These are phyloP conservation scores for Sussaba pulchella DNA, from an alignment of 2,888 invertebrate genomes.

Conservation along the genomic window DNA sequence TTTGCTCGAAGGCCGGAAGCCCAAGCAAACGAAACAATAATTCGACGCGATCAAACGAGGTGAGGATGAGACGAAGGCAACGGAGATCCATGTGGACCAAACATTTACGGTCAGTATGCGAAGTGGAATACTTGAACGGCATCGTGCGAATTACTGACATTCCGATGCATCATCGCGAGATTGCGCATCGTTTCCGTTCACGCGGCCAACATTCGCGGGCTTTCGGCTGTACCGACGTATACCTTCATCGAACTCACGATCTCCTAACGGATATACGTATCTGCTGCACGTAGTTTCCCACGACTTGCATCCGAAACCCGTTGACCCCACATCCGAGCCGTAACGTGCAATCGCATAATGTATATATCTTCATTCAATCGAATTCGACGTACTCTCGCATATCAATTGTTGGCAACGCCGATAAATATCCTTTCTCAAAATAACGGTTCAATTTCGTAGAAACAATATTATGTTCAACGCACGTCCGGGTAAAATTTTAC, in stretches of 20 bases:
- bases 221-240: conserved; percentile 11
- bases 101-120: conserved; percentile 66
- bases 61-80: conserved; percentile 35
- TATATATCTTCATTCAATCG: conserved; percentile 66
- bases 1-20: background rate
- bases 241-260: conserved; percentile 57
- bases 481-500: no score
- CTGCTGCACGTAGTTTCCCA: conserved; percentile 4
- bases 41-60: conserved; percentile 31
- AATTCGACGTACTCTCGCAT: conserved; percentile 24
- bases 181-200: conserved; percentile 77
- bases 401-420: conserved; percentile 17
- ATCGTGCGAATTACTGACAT: conserved; percentile 79
- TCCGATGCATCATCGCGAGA: conserved; percentile 81
- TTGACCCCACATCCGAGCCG: conserved; percentile 60
- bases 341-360: conserved; percentile 67
- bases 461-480: no score
- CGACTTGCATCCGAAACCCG: conserved; percentile 70
- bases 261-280: conserved; percentile 30
- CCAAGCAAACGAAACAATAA: conserved; percentile 38
- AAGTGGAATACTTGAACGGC: conserved; percentile 73
- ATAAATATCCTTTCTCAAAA: no score
- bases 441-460: no score
- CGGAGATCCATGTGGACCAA: conserved; percentile 56
- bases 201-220: conserved; percentile 47